Percentiles rank a stretch among this genome's conserved stretches.
Conservation (phyloP, 2,888 invertebrate genomes). For the Drosophila anceps region DNA sequence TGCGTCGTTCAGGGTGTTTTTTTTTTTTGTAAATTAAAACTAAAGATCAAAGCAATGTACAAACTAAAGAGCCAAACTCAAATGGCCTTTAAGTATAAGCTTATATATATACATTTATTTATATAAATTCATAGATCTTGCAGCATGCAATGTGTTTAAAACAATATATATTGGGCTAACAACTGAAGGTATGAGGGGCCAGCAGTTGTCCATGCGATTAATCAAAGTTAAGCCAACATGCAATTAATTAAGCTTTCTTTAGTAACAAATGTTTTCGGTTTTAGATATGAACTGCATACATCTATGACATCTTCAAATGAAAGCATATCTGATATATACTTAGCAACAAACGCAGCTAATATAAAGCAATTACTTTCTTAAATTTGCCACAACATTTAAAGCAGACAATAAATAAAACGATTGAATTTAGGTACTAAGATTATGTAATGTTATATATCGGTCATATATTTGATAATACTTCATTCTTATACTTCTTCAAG, state of each 20-base stretch:
- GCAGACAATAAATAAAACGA: neutral
- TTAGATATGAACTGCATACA: neutral
- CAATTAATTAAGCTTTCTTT: neutral
- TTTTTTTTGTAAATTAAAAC: conserved; percentile 25
- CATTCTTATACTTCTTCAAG: neutral
- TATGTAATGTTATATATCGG: neutral
- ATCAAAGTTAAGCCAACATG: neutral
- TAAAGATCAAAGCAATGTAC: conserved; percentile 55
- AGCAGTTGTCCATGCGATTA: neutral
- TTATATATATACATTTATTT: conserved; percentile 30
- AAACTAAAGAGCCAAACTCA: conserved; percentile 57
- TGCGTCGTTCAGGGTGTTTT: conserved; percentile 42
- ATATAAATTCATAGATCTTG: neutral
- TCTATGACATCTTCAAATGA: neutral
- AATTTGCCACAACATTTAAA: neutral
- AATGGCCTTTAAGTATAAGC: conserved; percentile 27
- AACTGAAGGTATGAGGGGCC: neutral
- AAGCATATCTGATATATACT: neutral
- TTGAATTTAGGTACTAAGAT: neutral
- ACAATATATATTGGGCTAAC: neutral
- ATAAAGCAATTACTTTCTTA: neutral
- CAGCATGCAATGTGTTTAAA: conserved; percentile 23
- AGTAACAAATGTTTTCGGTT: neutral
- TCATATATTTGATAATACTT: neutral
- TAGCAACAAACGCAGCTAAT: neutral